A percentile compares a stretch with the other conserved stretches of the same genome.
Evolutionary conservation across 2,113 vertebrate genomes (phyloP).

Genomic region (Copsychus sechellarum): DNA sequence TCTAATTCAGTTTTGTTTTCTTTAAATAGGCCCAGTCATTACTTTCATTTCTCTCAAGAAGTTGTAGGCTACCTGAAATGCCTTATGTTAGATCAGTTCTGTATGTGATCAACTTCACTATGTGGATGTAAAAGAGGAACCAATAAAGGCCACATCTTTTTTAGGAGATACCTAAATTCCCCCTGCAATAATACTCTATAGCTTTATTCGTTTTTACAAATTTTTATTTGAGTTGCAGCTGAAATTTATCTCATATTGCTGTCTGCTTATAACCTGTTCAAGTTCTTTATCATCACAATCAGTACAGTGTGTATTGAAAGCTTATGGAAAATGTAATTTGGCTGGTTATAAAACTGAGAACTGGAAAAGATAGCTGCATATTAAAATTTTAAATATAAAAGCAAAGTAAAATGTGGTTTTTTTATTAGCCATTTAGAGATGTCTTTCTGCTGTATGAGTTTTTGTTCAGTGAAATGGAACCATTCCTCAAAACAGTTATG

Average conservation of each 20-base stretch:
- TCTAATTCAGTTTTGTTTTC: background rate
- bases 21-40: background rate
- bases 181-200: background rate
- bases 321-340: conserved; percentile 16
- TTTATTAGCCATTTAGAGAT: background rate
- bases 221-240: background rate
- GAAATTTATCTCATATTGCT: background rate
- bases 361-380: background rate
- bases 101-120: background rate
- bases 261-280: background rate
- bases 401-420: background rate
- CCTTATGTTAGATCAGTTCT: background rate
- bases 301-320: background rate
- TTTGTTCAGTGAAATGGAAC: background rate
- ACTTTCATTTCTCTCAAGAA: background rate
- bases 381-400: background rate
- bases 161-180: background rate
- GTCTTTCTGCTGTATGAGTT: background rate
- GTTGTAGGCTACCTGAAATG: background rate
- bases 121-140: background rate
- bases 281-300: background rate
- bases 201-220: background rate
- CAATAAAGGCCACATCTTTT: background rate
- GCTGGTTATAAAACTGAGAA: background rate
- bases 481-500: background rate